A percentile compares a stretch with the other conserved stretches of the same genome.
Conservation (phyloP, 2,113 vertebrate genomes). For the Nibea coibor region DNA sequence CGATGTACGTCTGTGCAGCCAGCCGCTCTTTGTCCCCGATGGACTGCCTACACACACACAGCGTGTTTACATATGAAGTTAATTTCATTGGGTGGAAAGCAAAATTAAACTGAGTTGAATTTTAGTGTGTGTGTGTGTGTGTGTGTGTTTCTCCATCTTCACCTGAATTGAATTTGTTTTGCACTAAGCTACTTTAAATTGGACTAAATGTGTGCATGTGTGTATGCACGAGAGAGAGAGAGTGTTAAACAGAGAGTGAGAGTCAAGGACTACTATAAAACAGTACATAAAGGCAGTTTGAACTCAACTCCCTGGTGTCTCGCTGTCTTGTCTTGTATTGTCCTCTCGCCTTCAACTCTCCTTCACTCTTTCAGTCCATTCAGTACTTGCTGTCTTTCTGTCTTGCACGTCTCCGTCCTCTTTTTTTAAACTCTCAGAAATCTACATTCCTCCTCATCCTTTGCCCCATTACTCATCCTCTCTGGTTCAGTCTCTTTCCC, state of each 20-base stretch:
- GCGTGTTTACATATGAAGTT: background rate
- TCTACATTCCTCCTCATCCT: background rate
- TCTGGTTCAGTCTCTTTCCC: background rate
- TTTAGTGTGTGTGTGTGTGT: background rate
- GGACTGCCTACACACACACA: conserved; percentile 33
- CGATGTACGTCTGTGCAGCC: conserved; percentile 9
- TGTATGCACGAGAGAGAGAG: background rate
- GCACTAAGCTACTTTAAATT: background rate
- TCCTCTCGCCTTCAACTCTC: conserved; percentile 60
- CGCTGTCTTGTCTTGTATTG: conserved; percentile 25
- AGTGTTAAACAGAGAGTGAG: conserved; percentile 22
- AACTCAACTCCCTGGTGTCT: conserved; percentile 38
- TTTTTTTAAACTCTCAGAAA: background rate
- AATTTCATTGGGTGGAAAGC: background rate
- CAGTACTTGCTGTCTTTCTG: background rate
- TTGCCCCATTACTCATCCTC: background rate
- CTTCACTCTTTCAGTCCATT: conserved; percentile 49
- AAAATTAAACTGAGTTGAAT: background rate
- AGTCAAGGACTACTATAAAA: conserved; percentile 49
- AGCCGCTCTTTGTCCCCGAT: conserved; percentile 50
- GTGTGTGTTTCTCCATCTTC: background rate
- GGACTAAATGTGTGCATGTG: background rate
- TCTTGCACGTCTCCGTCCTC: background rate
- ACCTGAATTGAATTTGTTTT: background rate
- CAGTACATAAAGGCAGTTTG: conserved; percentile 51